These are phyloP conservation scores for Megalurothrips usitatus DNA, from an alignment of 2,888 invertebrate genomes.

Conservation along the genomic window DNA sequence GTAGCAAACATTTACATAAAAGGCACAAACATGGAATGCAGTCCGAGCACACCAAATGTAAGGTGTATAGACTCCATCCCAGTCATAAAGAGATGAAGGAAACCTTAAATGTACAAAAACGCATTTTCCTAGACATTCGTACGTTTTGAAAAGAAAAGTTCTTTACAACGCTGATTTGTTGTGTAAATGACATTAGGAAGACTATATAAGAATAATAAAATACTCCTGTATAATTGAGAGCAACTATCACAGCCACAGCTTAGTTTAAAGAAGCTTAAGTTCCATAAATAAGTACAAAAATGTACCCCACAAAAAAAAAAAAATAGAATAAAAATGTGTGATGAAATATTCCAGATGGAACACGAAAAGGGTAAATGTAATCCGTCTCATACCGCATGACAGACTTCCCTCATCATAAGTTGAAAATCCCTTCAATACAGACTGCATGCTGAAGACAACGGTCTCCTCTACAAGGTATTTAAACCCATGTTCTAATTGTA, in stretches of 20 bases:
- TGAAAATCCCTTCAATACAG: no score
- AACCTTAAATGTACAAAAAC: neutral
- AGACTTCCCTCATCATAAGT: no score
- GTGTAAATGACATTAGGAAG: neutral
- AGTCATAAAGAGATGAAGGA: neutral
- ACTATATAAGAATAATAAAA: neutral
- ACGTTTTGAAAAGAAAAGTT: no score
- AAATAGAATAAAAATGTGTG: neutral
- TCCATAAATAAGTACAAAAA: neutral
- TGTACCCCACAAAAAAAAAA: neutral
- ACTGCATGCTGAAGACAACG: no score
- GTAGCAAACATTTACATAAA: no score
- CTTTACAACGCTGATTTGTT: neutral
- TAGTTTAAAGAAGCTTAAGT: neutral
- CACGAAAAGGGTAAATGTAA: no score
- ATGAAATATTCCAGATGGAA: neutral
- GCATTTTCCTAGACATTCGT: neutral
- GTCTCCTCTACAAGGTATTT: no score
- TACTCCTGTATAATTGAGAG: neutral
- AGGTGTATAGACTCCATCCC: no score
- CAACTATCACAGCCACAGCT: conserved; percentile 2
- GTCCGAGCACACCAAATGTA: neutral
- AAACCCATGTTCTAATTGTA: no score
- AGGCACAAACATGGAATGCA: neutral
- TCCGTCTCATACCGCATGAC: no score